phyloP scores from a whole-genome alignment of 2,797 vertebrate species.

The Ctenochaetus hawaiiensis region DNA sequence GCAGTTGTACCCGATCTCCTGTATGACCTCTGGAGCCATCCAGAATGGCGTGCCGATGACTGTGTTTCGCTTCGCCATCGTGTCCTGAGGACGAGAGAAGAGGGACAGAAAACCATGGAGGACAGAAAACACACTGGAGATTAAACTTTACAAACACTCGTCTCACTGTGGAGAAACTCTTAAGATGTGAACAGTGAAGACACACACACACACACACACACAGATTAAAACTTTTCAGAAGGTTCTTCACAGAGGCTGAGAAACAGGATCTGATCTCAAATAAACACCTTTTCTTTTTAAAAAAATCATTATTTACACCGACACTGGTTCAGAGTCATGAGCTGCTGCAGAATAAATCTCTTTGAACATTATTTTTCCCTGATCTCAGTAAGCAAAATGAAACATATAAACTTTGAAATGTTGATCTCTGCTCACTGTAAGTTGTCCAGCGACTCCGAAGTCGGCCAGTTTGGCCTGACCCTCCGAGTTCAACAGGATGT shows the following conservation, averaged over 20 bases:
- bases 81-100: constrained; percentile 86
- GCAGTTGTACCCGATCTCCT: constrained; percentile 99
- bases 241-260: too few relatives aligned
- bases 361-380: background rate
- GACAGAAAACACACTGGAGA: constrained; percentile 41
- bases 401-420: constrained; percentile 27
- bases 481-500: constrained; percentile 98
- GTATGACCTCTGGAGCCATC: constrained; percentile 99
- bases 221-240: too few relatives aligned
- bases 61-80: constrained; percentile 98
- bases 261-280: too few relatives aligned
- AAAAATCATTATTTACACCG: too few relatives aligned
- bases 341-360: background rate
- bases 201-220: too few relatives aligned
- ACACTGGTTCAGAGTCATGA: too few relatives aligned
- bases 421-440: constrained; percentile 86
- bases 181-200: too few relatives aligned
- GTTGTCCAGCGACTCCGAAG: constrained; percentile 97
- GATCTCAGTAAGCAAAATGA: background rate
- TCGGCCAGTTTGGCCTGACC: constrained; percentile 98
- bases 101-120: too few relatives aligned
- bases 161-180: too few relatives aligned
- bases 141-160: too few relatives aligned
- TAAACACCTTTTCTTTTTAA: too few relatives aligned
- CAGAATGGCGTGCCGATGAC: constrained; percentile 99